phyloP scores from a whole-genome alignment of 2,888 invertebrate species.

The Lathronympha strigana region DNA sequence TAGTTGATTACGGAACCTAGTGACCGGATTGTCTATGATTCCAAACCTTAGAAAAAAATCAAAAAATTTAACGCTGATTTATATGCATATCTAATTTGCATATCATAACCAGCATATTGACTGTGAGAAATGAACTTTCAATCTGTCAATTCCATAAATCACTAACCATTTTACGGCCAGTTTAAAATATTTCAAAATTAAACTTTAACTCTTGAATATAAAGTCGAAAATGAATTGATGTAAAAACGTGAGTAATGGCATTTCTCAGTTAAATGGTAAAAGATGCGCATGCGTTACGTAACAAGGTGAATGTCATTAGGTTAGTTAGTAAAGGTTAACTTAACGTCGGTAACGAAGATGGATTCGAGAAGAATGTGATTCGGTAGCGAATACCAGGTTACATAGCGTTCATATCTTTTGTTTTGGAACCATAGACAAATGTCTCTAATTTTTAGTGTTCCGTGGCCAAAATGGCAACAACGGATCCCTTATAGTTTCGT shows the following conservation, averaged over 20 bases:
- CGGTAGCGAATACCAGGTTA: not conserved
- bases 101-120: not conserved
- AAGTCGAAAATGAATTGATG: not conserved
- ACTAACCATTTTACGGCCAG: not conserved
- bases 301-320: constrained; percentile 68
- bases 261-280: not conserved
- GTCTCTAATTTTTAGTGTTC: not conserved
- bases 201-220: not conserved
- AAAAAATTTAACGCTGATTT: not conserved
- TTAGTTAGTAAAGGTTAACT: constrained; percentile 55
- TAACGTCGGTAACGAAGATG: constrained; percentile 50
- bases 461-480: not conserved
- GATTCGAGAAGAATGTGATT: not conserved
- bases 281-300: constrained; percentile 52
- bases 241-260: not conserved
- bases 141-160: constrained; percentile 7
- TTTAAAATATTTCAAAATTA: not conserved
- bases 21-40: no score
- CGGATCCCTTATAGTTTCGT: no score
- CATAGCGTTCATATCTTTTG: no score
- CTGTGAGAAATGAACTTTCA: constrained; percentile 15
- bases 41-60: not conserved
- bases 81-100: not conserved
- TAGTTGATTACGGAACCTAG: no score
- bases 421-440: no score